Percentiles rank a stretch among this genome's conserved stretches.
Evolutionary conservation across 2,797 vertebrate genomes (phyloP).

Genomic region (Poeciliopsis infans): DNA sequence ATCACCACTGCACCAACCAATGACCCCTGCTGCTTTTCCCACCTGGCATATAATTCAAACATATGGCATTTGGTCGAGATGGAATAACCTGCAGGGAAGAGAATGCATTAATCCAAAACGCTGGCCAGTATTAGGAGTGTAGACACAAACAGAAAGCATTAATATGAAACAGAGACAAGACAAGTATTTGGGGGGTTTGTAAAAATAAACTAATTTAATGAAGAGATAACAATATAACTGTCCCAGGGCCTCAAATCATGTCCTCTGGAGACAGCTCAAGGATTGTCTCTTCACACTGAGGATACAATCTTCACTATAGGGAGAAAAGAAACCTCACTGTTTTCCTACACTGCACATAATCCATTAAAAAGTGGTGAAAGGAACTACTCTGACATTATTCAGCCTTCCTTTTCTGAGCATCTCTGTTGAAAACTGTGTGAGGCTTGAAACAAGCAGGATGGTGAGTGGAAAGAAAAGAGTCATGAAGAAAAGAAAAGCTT

Average conservation of each 20-base stretch:
- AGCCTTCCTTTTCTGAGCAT: neutral
- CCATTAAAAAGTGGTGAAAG: constrained; percentile 48
- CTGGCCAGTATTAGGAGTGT: constrained; percentile 2
- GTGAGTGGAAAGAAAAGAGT: neutral
- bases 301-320: constrained; percentile 17
- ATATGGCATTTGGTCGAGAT: constrained; percentile 33
- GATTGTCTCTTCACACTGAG: neutral
- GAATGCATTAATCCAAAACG: constrained; percentile 13
- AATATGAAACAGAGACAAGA: neutral
- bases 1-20: neutral
- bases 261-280: neutral
- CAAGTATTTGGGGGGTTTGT: neutral
- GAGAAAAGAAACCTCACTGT: neutral
- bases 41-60: constrained; percentile 33
- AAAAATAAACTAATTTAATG: neutral
- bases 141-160: neutral
- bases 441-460: neutral
- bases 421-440: neutral
- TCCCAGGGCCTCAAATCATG: neutral
- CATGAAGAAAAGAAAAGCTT: neutral
- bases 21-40: constrained; percentile 25
- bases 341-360: constrained; percentile 20
- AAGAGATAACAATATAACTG: neutral
- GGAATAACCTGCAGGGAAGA: constrained; percentile 19
- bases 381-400: constrained; percentile 23